Evolutionary conservation across 2,888 invertebrate species (phyloP).

Genomic region (Ametastegia equiseti): DNA sequence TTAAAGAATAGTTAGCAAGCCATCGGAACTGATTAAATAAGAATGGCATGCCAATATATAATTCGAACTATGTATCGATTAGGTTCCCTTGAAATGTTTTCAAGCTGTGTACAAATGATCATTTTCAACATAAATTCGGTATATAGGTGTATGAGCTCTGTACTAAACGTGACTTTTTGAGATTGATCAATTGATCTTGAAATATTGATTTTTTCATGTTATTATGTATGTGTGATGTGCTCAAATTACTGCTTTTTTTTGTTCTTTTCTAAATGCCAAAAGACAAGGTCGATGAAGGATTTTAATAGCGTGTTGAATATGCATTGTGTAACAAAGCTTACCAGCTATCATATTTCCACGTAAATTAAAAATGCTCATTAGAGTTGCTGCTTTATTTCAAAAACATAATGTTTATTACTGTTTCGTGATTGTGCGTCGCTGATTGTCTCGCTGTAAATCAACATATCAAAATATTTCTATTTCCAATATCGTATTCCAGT

Average conservation of each 20-base stretch:
- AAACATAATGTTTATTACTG: slow-evolving; percentile 4
- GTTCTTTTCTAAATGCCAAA: slow-evolving; percentile 3
- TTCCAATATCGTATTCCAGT: slow-evolving; percentile 1
- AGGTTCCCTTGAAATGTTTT: slow-evolving; percentile 23
- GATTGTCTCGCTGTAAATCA: neutral
- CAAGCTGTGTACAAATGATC: slow-evolving; percentile 21
- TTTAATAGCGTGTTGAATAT: slow-evolving; percentile 2
- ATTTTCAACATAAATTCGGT: neutral
- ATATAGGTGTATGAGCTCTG: slow-evolving; percentile 2
- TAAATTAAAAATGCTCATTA: neutral
- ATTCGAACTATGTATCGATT: slow-evolving; percentile 33
- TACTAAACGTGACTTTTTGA: slow-evolving; percentile 26
- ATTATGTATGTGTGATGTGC: neutral
- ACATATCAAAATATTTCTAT: slow-evolving; percentile 27
- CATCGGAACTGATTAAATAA: slow-evolving; percentile 49
- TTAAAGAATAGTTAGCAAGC: slow-evolving; percentile 35
- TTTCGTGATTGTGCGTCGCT: slow-evolving; percentile 11
- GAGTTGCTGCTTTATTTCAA: neutral
- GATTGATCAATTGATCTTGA: slow-evolving; percentile 26
- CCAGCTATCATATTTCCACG: neutral
- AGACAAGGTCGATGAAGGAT: slow-evolving; percentile 28
- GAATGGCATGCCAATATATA: slow-evolving; percentile 46
- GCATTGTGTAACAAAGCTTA: slow-evolving; percentile 11
- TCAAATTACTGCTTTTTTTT: slow-evolving; percentile 16
- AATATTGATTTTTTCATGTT: slow-evolving; percentile 15